A percentile compares a stretch with the other conserved stretches of the same genome.
phyloP scores from a whole-genome alignment of 2,797 vertebrate species.

The Caiman crocodilus region DNA sequence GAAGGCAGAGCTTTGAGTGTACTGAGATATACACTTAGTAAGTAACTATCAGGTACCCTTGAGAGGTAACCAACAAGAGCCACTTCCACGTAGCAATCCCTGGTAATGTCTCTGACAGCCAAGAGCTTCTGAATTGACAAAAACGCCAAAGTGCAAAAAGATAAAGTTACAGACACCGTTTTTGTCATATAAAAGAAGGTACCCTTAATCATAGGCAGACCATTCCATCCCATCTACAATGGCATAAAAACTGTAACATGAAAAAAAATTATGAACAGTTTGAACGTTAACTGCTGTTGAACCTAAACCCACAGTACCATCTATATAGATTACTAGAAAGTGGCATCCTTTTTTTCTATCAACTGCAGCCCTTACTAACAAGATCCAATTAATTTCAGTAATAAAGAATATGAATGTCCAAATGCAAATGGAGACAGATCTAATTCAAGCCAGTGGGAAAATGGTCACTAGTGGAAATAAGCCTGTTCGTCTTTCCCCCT shows the following conservation, averaged over 20 bases:
- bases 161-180: no score
- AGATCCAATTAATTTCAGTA: conserved; percentile 34
- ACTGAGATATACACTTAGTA: no score
- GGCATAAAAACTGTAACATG: background rate
- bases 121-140: no score
- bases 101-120: no score
- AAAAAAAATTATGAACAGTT: background rate
- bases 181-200: background rate
- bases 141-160: no score
- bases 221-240: background rate
- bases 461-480: conserved; percentile 14
- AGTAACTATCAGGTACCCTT: no score
- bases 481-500: conserved; percentile 26
- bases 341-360: background rate
- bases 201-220: background rate
- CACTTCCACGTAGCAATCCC: no score
- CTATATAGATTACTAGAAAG: conserved; percentile 26
- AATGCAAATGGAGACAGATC: conserved; percentile 37
- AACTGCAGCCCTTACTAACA: background rate
- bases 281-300: background rate
- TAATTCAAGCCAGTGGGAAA: conserved; percentile 28
- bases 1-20: no score
- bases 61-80: no score
- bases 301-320: conserved; percentile 44
- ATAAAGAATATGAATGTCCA: conserved; percentile 44